A percentile compares a stretch with the other conserved stretches of the same genome.
Conservation (phyloP, 37 sponge, comb jelly and placozoan species). For the Lycopodina hypogea region DNA sequence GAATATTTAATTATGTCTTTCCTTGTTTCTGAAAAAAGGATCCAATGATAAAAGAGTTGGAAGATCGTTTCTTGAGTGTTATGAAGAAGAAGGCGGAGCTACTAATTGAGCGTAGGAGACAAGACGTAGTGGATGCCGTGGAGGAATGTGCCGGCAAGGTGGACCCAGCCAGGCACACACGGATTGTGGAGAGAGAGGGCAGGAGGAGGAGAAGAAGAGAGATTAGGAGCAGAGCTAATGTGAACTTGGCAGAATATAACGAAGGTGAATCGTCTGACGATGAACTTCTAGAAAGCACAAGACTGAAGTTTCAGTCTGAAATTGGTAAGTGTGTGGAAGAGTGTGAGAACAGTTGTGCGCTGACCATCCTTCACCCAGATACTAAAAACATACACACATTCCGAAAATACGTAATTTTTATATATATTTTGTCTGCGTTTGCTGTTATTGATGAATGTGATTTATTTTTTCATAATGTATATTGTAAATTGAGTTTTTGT, state of each 20-base stretch:
- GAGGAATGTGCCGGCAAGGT: conserved; percentile 44
- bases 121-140: conserved; percentile 63
- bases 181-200: conserved; percentile 68
- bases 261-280: conserved; percentile 89
- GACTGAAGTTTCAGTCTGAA: conserved; percentile 36
- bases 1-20: too few species aligned
- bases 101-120: conserved; percentile 57
- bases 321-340: conserved; percentile 43
- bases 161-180: conserved; percentile 21
- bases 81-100: conserved; percentile 24
- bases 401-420: not conserved
- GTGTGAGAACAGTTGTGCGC: not conserved
- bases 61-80: conserved; percentile 2
- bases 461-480: too few species aligned
- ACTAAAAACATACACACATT: not conserved
- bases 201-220: conserved; percentile 70
- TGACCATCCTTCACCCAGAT: not conserved
- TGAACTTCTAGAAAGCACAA: conserved; percentile 68
- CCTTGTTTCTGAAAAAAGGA: conserved; percentile 7
- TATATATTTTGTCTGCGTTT: too few species aligned
- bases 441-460: too few species aligned
- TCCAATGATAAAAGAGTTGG: conserved; percentile 26
- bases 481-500: too few species aligned
- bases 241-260: conserved; percentile 9
- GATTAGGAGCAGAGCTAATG: conserved; percentile 18